Conservation (phyloP, 2,888 invertebrate genomes). For the Harpagoxenus sublaevis region DNA sequence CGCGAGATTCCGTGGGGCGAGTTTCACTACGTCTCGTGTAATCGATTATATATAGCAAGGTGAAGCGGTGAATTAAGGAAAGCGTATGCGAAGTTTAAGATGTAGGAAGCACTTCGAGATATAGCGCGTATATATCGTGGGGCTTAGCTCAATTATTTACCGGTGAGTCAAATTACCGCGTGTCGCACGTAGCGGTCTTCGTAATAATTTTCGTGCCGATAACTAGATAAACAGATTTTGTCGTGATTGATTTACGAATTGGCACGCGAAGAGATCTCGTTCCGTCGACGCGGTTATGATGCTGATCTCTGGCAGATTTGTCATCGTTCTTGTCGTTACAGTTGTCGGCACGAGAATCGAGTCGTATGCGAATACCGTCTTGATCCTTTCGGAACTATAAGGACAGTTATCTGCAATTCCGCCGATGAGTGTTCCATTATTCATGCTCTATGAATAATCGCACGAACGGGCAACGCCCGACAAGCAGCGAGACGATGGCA, state of each 20-base stretch:
- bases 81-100: constrained; percentile 8
- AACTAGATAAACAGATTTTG: neutral
- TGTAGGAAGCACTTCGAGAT: constrained; percentile 13
- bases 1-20: constrained; percentile 11
- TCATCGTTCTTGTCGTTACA: neutral
- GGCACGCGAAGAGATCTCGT: neutral
- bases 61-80: neutral
- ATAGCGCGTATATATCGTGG: neutral
- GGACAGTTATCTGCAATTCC: constrained; percentile 50
- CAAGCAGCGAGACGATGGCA: constrained; percentile 16
- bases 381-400: constrained; percentile 36
- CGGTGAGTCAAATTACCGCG: neutral
- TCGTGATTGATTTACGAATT: constrained; percentile 31
- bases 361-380: constrained; percentile 13
- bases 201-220: constrained; percentile 28
- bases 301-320: neutral
- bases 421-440: constrained; percentile 57
- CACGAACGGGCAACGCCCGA: constrained; percentile 33
- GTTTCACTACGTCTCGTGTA: constrained; percentile 13
- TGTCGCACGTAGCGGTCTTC: neutral
- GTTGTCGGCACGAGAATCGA: constrained; percentile 9
- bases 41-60: constrained; percentile 16
- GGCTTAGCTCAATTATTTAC: constrained; percentile 32
- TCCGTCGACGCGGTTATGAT: constrained; percentile 9
- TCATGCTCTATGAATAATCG: constrained; percentile 62